Evolutionary conservation across 2,113 vertebrate genomes (phyloP), one percentile per base, ranked within the genome.

Genomic region (Leptobrachium leishanense): DNA sequence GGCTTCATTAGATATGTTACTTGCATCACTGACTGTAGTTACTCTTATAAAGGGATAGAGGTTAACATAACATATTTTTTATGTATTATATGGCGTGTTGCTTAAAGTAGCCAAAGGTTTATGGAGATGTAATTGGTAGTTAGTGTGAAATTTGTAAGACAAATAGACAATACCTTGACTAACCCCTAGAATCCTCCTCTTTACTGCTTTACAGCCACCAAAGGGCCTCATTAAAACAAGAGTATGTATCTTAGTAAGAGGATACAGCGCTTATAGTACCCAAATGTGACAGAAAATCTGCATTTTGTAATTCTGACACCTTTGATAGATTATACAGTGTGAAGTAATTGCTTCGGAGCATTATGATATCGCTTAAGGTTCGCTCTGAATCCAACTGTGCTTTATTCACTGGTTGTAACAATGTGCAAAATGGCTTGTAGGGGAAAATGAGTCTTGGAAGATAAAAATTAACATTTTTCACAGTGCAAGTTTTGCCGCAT

Each of bases 101-200:
- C 89, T 90, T 90, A 87, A 92, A 92, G 90, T 93, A 94, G 93
- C 93, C 93, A 94, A 93, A 95, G 94, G 94, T 95, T 95, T 96
- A 96, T 95, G 92, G 91, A 92, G 77, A 94, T 94, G 91, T 96
- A 95, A 96, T 96, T 95, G 95, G 94, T 96, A 95, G 94, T 95
- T 96, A 95, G 94, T 95, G 93, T 94, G 94, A 95, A 94, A 94
- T 95, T 96, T 95, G 95, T 95, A 95, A 95, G 95, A 96, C 92
- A 95, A 95, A 96, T 96, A 95, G 94, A 95, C 94, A 94, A 94
- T 93, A 94, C 92, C 90, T 89, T 91, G 86, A 89, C 90, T 92
- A 90, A 92, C 90, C 92, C 89, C 87, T 92, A 90, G 90, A 90
- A 92, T 93, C 91, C 91, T 90, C 91, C 89, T 87, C 87, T 92